Evolutionary conservation across 2,797 vertebrate genomes (phyloP), one percentile per base, ranked within the genome.

Genomic region (Octomys mimax): DNA sequence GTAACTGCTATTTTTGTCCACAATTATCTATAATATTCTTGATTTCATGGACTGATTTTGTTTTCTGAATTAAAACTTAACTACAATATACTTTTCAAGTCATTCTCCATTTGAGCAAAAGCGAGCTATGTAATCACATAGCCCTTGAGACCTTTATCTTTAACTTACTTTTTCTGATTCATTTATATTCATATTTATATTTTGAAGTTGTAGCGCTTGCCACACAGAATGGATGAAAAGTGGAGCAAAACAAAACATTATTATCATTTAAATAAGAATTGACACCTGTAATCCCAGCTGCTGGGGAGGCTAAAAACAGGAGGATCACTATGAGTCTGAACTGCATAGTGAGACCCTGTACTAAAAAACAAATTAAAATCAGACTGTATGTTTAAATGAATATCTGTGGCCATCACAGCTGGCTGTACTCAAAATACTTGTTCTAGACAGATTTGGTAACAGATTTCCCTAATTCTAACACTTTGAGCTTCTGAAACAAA

Each of bases 221-320:
- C 10, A 68, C 77, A n/a, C 19, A 52, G 46, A 85, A 89, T 13
- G 12, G n/a, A 85, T 33, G 19, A 80, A n/a, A 33, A 54, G 4
- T 54, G 46, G 8, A n/a, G 8, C 31, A n/a, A 33, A 52, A 52
- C 46, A 52, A 78, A 66, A 33, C 14, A 89, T 42, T 71, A 61
- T 79, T 57, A 83, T 21, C 70, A 71, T 73, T 83, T 92, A 52
- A 84, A 26, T 42, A 52, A 91, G 49, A 92, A 71, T 62, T 71
- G 12, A 80, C 52, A 54, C 52, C 52, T 54, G 52, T 54, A 57
- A 57, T 57, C 54, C 14, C 54, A 57, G 54, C 54, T 57, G 54
- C 54, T 57, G 54, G 14, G 54, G 54, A 57, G 54, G 54, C 13
- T 57, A 14, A 18, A 57, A 57, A 57, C 5, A 57, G 14, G 54